Evolutionary conservation across 2,113 vertebrate genomes (phyloP), one percentile per base, ranked within the genome.

Genomic region (Desmodus rotundus): DNA sequence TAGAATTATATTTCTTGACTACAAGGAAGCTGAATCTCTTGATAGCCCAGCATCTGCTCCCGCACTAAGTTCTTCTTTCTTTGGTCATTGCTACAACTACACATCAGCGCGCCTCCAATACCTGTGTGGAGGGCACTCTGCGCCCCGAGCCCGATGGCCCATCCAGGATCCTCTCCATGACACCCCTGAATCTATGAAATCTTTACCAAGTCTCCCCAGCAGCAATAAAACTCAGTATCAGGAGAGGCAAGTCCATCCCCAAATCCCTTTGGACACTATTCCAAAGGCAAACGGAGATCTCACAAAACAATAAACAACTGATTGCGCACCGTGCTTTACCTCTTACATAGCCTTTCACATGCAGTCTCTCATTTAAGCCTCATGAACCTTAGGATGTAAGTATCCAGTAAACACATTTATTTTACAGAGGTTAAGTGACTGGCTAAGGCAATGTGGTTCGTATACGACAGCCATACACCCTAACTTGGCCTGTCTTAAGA

Each of bases 51-150:
- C 94, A 95, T 96, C 97, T 93, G 89, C 65, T 96, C 0, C 0
- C 97, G 73, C 80, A 88, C 90, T 77, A 1, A 97, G 93, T 47
- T 93, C 93, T 97, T 97, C 41, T 67, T 33, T 36, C 36, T 72
- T 36, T 33, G 33, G 52, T 77, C 67, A 72, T 82, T 43, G 47
- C 24, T 72, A 54, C 33, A 63, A 43, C 13, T 76, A 56, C 22
- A 38, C 5, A 74, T 52, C 77, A 76, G 0, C 22, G 28, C 26
- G 41, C 67, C 68, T 73, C 83, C 50, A 72, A 87, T 86, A 22
- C 52, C 61, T 41, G 36, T 83, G 50, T 24, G 3, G 43, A 77
- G 93, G 28, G 61, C 13, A 15, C 33, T 78, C n/a, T 5, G 47
- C 84, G 36, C 56, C 12, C 41, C 33, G 0, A 77, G 5, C 16